Percentiles rank a stretch among this genome's conserved stretches.
Conservation (phyloP, 2,888 invertebrate genomes). For the Hybos culiciformis region DNA sequence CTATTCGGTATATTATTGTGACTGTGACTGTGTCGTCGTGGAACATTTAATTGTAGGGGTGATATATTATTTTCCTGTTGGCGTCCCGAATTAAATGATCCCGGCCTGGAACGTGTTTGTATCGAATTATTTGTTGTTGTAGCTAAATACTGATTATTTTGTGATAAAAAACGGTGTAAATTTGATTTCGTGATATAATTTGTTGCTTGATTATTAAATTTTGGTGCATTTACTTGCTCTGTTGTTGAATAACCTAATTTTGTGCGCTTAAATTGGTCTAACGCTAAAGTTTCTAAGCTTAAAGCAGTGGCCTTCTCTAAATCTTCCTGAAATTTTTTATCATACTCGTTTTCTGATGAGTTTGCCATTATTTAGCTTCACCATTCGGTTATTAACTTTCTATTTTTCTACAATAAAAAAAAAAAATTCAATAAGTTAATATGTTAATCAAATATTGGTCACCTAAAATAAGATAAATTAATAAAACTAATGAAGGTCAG, state of each 20-base stretch:
- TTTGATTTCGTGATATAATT: conserved; percentile 7
- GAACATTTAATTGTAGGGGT: conserved; percentile 34
- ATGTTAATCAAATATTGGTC: too few species aligned
- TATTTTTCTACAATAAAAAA: too few species aligned
- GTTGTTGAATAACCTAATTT: conserved; percentile 28
- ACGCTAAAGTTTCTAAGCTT: conserved; percentile 71
- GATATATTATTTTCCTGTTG: conserved; percentile 26
- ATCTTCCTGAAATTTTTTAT: conserved; percentile 72
- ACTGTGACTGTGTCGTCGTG: conserved; percentile 17
- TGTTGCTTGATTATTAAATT: conserved; percentile 3
- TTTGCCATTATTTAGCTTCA: too few species aligned
- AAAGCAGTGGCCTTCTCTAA: conserved; percentile 77
- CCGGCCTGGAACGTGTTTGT: conserved; percentile 40
- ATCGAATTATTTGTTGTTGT: conserved; percentile 21
- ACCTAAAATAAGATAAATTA: too few species aligned
- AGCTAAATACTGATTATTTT: conserved; percentile 8
- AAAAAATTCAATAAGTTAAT: too few species aligned
- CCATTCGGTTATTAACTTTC: too few species aligned
- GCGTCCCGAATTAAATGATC: conserved; percentile 35
- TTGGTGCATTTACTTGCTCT: conserved; percentile 9
- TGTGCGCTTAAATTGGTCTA: conserved; percentile 66
- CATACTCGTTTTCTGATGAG: conserved; percentile 51
- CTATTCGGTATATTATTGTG: conserved; percentile 12
- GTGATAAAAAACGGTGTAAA: background rate
- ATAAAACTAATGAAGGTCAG: too few species aligned